Conservation (phyloP, 2,113 vertebrate species). For the Microcebus lehilahytsara region DNA sequence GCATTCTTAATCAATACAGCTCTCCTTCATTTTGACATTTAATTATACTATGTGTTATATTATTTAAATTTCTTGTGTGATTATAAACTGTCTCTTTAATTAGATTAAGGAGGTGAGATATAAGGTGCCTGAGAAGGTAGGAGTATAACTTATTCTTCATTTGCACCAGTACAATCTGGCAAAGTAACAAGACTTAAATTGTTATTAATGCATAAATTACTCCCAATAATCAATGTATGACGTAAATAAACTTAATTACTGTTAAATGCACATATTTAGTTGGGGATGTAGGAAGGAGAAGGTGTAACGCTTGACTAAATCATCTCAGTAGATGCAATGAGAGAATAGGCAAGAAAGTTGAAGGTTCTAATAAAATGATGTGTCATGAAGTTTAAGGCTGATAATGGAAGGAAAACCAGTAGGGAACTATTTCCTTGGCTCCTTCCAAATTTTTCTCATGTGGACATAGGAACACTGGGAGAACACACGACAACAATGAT, state of each 20-base stretch:
- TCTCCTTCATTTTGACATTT: not conserved
- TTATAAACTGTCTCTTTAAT: constrained; percentile 28
- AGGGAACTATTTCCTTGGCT: not conserved
- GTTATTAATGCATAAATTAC: not conserved
- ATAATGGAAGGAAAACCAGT: not conserved
- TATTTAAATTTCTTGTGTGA: not conserved
- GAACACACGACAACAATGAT: not conserved
- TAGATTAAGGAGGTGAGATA: not conserved
- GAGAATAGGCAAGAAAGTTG: not conserved
- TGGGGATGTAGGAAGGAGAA: not conserved
- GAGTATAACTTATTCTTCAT: constrained; percentile 28
- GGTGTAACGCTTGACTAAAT: not conserved
- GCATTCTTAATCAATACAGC: not conserved
- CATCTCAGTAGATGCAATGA: not conserved
- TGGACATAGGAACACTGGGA: not conserved
- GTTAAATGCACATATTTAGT: not conserved
- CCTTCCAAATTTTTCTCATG: constrained; percentile 2
- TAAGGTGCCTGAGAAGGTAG: not conserved
- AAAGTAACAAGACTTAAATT: constrained; percentile 41
- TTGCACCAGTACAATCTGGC: not conserved
- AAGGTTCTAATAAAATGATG: not conserved
- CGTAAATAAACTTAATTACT: not conserved
- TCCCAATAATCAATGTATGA: not conserved
- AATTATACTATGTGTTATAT: not conserved
- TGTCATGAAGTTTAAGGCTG: not conserved